Evolutionary conservation across 2,888 invertebrate species (phyloP), one percentile per base, ranked within the genome.

Genomic region (Erebia epiphron): DNA sequence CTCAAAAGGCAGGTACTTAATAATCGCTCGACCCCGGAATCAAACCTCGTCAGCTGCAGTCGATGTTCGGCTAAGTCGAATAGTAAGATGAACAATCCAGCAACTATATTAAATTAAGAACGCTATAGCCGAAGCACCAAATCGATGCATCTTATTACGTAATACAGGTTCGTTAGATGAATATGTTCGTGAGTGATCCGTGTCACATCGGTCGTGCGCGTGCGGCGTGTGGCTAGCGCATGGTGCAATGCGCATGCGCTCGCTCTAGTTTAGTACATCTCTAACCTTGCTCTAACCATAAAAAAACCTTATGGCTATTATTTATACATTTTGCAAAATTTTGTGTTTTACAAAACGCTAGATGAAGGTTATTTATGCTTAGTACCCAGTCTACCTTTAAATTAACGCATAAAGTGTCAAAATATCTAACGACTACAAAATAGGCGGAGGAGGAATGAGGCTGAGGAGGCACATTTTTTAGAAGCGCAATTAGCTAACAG

Each of bases 171-270:
- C 26, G 5, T 49, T 10, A n/a, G 26, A 65, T 54, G n/a, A 67
- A 58, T 58, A 58, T 18, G 54, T 71, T 71, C 68, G 64, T 71
- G 60, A 71, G 64, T 68, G 68, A 68, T 65, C 68, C 46, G 54
- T 54, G 68, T 65, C 68, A 58, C 67, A 46, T 26, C n/a, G 66
- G 16, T 67, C 67, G 67, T 67, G 65, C 56, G 43, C 41, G 57
- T 16, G 18, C 13, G n/a, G 43, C 41, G 57, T 16, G 18, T 16
- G n/a, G 16, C 52, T 26, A 35, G 49, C 11, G 8, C 21, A n/a
- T 63, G 26, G n/a, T 50, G 64, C 41, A 64, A 64, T 35, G 41
- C 18, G 35, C 16, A 64, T 50, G 41, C 41, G 52, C 16, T n/a
- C 52, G 41, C 35, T 21, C 49, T 46, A 46, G 10, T 61, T 62